Evolutionary conservation across 2,888 invertebrate genomes (phyloP), one percentile per base, ranked within the genome.

Genomic region (Tolmerus cingulatus): DNA sequence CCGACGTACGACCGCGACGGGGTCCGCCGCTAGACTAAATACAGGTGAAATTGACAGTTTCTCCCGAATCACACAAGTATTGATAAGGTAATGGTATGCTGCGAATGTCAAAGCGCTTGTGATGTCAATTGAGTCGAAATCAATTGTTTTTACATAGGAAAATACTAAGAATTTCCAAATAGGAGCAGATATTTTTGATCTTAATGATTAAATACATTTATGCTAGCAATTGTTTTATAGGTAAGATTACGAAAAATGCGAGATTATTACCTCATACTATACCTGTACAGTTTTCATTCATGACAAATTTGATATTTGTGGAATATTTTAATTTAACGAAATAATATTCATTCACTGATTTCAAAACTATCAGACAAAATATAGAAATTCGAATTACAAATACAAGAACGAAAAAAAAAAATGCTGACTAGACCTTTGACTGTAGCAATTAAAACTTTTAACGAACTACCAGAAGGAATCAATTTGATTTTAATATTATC

Each of bases 1-100:
- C 86, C 89, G 88, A 88, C 88, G 87, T 88, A 86, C 76, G 88
- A 88, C 88, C 89, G 88, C 89, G 89, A 89, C 89, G 89, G 89
- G 87, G 88, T 87, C 88, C 88, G 88, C 88, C 88, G 88, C 88
- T 87, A 88, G 88, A 89, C 89, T 89, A 78, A 86, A 66, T 85
- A 87, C 78, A 43, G 85, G 74, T 34, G 27, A 85, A 85, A 74
- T 74, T 85, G 74, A 85, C 74, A 74, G 23, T 74, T 85, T 82
- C 66, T 37, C 37, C 82, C 16, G 40, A 57, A 30, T n/a, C n/a
- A n/a, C n/a, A 51, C 51, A 51, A 1, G n/a, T 51, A n/a, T 51
- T 19, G n/a, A 51, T n/a, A 5, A n/a, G n/a, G 3, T 3, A 14
- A 3, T 43, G 55, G 30, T n/a, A 30, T 37, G 19, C n/a, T 55